Percentiles rank a stretch among this genome's conserved stretches.
These are phyloP conservation scores for Apodemus agrarius DNA, from an alignment of 2,797 vertebrate species.

Conservation along the genomic window DNA sequence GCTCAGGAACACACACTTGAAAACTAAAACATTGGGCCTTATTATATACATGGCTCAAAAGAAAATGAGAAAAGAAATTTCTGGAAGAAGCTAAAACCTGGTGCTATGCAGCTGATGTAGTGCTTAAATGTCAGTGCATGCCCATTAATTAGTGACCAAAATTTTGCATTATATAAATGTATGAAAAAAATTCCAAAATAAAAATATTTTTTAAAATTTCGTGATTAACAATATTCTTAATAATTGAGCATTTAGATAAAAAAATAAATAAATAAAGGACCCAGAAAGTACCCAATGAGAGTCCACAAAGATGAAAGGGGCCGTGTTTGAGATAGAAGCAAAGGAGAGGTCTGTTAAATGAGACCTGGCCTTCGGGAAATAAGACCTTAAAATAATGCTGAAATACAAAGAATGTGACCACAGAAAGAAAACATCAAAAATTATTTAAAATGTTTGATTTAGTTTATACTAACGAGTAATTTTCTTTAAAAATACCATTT, in stretches of 20 bases:
- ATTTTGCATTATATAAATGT: background rate
- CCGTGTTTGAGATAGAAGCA: background rate
- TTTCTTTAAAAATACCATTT: constrained; percentile 34
- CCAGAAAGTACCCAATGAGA: background rate
- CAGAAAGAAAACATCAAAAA: background rate
- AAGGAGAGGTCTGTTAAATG: background rate
- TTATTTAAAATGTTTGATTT: constrained; percentile 27
- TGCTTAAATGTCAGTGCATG: background rate
- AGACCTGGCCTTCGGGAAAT: background rate
- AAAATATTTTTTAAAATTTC: background rate
- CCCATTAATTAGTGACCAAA: background rate
- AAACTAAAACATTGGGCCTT: constrained; percentile 17
- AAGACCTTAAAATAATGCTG: background rate
- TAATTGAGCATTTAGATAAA: constrained; percentile 12
- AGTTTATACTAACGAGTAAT: background rate
- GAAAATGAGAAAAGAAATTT: constrained; percentile 14
- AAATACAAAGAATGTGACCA: background rate
- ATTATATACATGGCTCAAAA: background rate
- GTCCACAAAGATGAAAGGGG: background rate
- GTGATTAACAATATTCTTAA: background rate
- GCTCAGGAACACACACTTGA: background rate
- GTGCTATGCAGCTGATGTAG: background rate
- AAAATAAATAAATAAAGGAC: background rate
- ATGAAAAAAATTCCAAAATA: background rate
- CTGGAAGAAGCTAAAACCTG: background rate